Evolutionary conservation across 2,888 invertebrate species (phyloP).

Genomic region (Microctonus hyperodae): DNA sequence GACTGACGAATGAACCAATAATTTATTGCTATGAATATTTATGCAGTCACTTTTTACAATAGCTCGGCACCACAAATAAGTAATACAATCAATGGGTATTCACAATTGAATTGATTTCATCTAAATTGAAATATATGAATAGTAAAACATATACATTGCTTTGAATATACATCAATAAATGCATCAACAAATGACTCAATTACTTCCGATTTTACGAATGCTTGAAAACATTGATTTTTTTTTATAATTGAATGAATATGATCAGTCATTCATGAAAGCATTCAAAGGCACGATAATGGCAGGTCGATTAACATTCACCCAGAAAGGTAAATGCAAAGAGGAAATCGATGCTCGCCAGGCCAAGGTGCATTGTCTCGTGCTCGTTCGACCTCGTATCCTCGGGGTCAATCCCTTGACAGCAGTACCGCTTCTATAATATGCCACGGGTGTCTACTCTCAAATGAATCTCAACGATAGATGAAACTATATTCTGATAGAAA

Average conservation of each 20-base stretch:
- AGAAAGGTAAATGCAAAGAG: slow-evolving; percentile 21
- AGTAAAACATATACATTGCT: background rate
- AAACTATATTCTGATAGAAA: slow-evolving; percentile 5
- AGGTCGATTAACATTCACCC: slow-evolving; percentile 35
- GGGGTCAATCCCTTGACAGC: slow-evolving; percentile 23
- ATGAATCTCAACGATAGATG: background rate
- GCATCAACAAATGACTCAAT: background rate
- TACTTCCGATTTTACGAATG: background rate
- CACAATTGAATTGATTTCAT: background rate
- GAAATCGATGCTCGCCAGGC: slow-evolving; percentile 25
- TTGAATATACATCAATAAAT: background rate
- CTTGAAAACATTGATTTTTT: background rate
- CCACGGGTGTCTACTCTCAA: background rate
- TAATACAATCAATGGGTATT: background rate
- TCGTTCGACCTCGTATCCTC: slow-evolving; percentile 25
- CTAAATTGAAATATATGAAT: background rate
- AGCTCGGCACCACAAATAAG: background rate
- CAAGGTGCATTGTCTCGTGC: slow-evolving; percentile 31
- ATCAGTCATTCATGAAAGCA: slow-evolving; percentile 17
- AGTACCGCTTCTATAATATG: background rate
- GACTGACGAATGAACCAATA: background rate
- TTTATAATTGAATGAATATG: slow-evolving; percentile 24
- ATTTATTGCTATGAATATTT: background rate
- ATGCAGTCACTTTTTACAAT: background rate
- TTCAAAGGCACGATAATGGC: slow-evolving; percentile 17